A percentile compares a stretch with the other conserved stretches of the same genome.
Evolutionary conservation across 2,888 invertebrate genomes (phyloP).

Genomic region (Stomorhina lunata): DNA sequence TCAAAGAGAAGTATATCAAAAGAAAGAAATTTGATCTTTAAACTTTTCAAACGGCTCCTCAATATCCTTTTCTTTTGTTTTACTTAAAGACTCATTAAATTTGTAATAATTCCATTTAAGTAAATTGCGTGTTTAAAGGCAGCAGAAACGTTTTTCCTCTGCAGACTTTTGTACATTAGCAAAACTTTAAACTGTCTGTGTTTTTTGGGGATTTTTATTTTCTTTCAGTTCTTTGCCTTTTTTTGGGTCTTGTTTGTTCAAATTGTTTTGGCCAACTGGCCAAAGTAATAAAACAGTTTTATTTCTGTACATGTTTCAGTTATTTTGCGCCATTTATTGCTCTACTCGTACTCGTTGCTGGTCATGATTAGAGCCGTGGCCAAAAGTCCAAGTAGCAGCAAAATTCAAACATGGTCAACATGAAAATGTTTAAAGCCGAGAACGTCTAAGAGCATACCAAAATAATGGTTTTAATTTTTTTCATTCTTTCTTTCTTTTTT

Average conservation of each 20-base stretch:
- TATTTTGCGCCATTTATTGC: conserved; percentile 10
- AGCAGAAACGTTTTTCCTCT: conserved; percentile 22
- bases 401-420: conserved; percentile 53
- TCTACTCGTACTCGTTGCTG: conserved; percentile 7
- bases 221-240: not conserved
- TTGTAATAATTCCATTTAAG: conserved; percentile 24
- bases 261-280: conserved; percentile 53
- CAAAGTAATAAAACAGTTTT: conserved; percentile 49
- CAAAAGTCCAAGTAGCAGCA: too few relatives aligned
- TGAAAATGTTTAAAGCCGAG: conserved; percentile 32
- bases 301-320: not conserved
- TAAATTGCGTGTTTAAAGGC: conserved; percentile 38
- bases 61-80: too few relatives aligned
- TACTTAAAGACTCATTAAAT: not conserved
- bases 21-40: too few relatives aligned
- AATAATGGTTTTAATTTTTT: conserved; percentile 12
- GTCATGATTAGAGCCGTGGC: conserved; percentile 39
- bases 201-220: not conserved
- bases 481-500: too few relatives aligned
- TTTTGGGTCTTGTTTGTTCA: not conserved
- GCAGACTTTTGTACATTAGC: conserved; percentile 47
- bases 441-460: conserved; percentile 25
- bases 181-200: conserved; percentile 41
- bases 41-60: too few relatives aligned
- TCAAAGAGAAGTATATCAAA: too few relatives aligned